Base-by-base conservation (phyloP, 2,888 invertebrate genomes). In the Pristionchus maxplancki region DNA sequence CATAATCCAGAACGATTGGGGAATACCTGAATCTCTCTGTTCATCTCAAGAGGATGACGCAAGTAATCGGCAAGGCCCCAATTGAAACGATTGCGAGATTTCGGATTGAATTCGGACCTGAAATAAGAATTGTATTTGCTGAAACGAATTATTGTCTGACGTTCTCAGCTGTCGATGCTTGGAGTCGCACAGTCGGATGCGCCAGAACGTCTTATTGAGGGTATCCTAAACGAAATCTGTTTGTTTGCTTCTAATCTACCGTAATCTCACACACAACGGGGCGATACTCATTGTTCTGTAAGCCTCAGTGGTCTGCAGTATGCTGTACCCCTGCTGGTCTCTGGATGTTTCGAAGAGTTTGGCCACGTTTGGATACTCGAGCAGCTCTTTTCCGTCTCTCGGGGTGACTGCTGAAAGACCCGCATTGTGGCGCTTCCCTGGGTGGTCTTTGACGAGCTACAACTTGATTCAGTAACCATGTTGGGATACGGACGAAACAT, bases 71-170 rank as follows among this genome's bases (percentile, higher is more conserved):
- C 28, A 11, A 78, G 40, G 24, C 44, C 78, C 78, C 78, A 78
- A 20, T 48, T n/a, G 28, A 44, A 78, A 24, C 78, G 31, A 28
- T 40, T 44, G 9, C 44, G 40, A 17, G n/a, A 20, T 28, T 78
- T 40, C 78, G 78, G 78, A 44, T 78, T 78, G 44, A 78, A 78
- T 40, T 78, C 78, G 40, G 78, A 78, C 34, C 78, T 78, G 44
- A 0, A 78, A 78, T 40, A 0, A 24, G 1, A 20, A 28, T 1
- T 28, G 0, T 44, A 11, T n/a, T 4, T 4, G 1, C 8, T 67
- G 31, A 67, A 31, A 67, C 11, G 2, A 13, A 15, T 0, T 1
- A 9, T 64, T 20, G 15, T 1, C 28, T 78, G 0, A 78, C 78
- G 44, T 44, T 78, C 78, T 24, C 78, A 78, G 28, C 48, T 78